Base-by-base conservation (phyloP, 2,888 invertebrate genomes). In the Ditula angustiorana region DNA sequence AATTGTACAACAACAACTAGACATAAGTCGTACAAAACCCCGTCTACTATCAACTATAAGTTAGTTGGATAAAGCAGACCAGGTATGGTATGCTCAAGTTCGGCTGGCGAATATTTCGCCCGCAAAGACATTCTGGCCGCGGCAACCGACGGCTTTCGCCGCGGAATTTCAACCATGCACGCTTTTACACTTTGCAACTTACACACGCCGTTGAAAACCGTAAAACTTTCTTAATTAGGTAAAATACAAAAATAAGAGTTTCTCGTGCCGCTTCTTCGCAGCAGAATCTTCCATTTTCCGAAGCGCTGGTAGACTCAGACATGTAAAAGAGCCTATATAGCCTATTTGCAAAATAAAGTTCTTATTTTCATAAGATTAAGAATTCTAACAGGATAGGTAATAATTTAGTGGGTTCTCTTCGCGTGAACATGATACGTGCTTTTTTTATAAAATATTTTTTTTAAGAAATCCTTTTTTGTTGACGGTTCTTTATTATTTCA, bases 121-220 rank as follows among this genome's bases (percentile, higher is more conserved):
- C 35, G 59, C 64, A 64, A 64, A 64, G 64, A 59, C 64, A 64
- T 64, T 64, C 64, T 59, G 23, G 4, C 35, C 61, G 47, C 21
- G 33, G 53, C 21, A 52, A n/a, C 16, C 61, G 46, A 16, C 63
- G 35, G 30, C 26, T 41, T 28, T 21, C 41, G 13, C 19, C 62
- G 57, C 13, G 55, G 41, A 53, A 33, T 24, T 16, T 24, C 26
- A 35, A 26, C 35, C 35, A 59, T 53, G 46, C 58, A 28, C 19
- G 50, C 28, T 37, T 53, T 58, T 64, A 58, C 52, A 64, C 57
- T 63, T 57, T 52, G 24, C 63, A 23, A 63, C 41, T 63, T 49
- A 62, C 13, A 30, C 23, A 41, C 26, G 16, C 41, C n/a, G n/a
- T n/a, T n/a, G 58, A n/a, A 44, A 63, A 19, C 26, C 41, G 13